A percentile compares a stretch with the other conserved stretches of the same genome.
phyloP scores from a whole-genome alignment of 1,140 invertebrate genomes.

The Medauroidea extradentata region DNA sequence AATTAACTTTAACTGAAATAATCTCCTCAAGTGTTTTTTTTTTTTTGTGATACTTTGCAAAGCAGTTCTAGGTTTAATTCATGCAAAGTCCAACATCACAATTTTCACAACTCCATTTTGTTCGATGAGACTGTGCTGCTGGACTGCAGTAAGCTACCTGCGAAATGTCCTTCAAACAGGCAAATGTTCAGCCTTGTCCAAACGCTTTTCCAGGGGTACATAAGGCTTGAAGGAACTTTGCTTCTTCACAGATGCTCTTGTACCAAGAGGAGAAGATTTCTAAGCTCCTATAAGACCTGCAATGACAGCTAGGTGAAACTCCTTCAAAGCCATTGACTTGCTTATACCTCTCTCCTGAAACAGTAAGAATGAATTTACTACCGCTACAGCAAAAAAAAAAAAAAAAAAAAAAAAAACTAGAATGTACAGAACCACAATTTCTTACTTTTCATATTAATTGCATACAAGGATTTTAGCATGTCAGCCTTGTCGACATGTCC shows the following conservation, averaged over 20 bases:
- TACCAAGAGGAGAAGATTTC: neutral
- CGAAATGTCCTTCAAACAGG: neutral
- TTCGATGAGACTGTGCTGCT: neutral
- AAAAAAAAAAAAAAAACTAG: no score
- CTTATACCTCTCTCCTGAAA: neutral
- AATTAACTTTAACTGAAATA: no score
- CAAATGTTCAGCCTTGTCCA: neutral
- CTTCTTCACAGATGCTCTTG: neutral
- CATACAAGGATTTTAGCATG: slow-evolving; percentile 11
- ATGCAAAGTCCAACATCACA: slow-evolving; percentile 4
- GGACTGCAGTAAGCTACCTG: neutral
- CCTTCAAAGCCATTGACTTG: neutral
- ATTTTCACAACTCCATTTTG: neutral
- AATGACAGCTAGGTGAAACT: slow-evolving; percentile 3
- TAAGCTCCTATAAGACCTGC: no score
- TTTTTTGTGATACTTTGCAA: no score
- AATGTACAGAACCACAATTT: slow-evolving; percentile 11
- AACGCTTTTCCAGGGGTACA: neutral
- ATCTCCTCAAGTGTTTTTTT: no score
- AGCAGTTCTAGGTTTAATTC: no score
- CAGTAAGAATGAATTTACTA: slow-evolving; percentile 8
- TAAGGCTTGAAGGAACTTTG: neutral
- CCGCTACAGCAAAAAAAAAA: slow-evolving; percentile 2
- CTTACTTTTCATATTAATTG: slow-evolving; percentile 5
- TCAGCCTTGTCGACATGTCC: slow-evolving; percentile 15